These are phyloP conservation scores for Platyrinchus mystaceus DNA, from an alignment of 2,797 vertebrate genomes.

Conservation along the genomic window DNA sequence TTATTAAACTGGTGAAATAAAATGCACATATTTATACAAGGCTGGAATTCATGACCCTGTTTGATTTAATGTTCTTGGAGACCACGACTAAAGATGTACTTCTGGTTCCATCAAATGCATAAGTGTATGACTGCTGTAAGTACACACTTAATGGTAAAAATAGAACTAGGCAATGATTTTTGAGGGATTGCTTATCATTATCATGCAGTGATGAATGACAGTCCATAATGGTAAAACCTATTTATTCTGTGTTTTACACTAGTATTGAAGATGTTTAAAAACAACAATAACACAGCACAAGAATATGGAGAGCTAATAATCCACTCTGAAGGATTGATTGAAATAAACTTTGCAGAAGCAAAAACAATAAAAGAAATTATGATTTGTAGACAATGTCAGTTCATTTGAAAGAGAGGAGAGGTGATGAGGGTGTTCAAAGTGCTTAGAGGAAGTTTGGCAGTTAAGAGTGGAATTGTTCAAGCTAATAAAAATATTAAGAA, in stretches of 20 bases:
- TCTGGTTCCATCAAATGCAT: neutral
- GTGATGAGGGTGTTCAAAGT: neutral
- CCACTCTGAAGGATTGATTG: neutral
- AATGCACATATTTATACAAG: slow-evolving; percentile 8
- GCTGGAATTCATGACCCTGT: neutral
- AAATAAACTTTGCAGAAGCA: neutral
- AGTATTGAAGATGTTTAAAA: neutral
- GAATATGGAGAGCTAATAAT: neutral
- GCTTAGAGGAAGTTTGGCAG: neutral
- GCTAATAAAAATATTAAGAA: slow-evolving; percentile 23
- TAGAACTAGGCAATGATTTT: neutral
- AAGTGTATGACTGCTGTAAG: neutral
- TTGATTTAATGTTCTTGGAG: slow-evolving; percentile 13
- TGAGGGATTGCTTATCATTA: neutral
- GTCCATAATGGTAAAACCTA: neutral
- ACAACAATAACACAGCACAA: neutral
- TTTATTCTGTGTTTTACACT: neutral
- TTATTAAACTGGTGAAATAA: slow-evolving; percentile 4
- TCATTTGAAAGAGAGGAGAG: neutral
- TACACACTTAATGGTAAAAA: neutral
- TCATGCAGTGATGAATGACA: neutral
- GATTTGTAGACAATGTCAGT: neutral
- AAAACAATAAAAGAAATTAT: neutral
- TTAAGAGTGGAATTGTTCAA: slow-evolving; percentile 18
- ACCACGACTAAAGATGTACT: neutral